Percentiles rank a stretch among this genome's conserved stretches.
Conservation (phyloP, 2,888 invertebrate species). For the Phoenoteleia sp. region DNA sequence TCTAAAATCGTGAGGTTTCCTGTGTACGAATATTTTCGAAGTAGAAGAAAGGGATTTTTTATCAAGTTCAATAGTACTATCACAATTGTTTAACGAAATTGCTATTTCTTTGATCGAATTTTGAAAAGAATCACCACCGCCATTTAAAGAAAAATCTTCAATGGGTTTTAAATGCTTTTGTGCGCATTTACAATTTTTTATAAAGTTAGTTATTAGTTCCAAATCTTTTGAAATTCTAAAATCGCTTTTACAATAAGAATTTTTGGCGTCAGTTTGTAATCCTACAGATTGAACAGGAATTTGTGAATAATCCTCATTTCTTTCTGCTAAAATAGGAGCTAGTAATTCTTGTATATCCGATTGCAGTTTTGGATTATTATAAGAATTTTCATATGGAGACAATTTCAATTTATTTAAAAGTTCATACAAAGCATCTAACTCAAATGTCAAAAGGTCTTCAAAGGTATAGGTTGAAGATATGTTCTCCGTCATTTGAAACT, state of each 20-base stretch:
- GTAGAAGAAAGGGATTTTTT: not conserved
- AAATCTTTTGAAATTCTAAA: not conserved
- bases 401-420: conserved; percentile 29
- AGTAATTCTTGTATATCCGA: conserved; percentile 34
- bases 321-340: conserved; percentile 37
- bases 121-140: conserved; percentile 1
- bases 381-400: conserved; percentile 28
- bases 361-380: conserved; percentile 3
- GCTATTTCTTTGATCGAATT: not conserved
- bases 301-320: not conserved
- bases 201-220: not conserved
- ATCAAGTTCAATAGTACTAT: not conserved
- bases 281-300: not conserved
- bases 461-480: no score
- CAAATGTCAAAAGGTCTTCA: no score
- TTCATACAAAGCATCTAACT: no score
- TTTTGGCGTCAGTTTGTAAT: conserved; percentile 3
- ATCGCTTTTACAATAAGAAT: not conserved
- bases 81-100: not conserved
- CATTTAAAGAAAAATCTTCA: not conserved
- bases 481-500: no score
- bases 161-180: not conserved
- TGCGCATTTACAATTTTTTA: conserved; percentile 6
- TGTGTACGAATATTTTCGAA: not conserved
- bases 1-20: not conserved